These are phyloP conservation scores for Macropus fuliginosus DNA, from an alignment of 2,797 vertebrate genomes.

Conservation along the genomic window DNA sequence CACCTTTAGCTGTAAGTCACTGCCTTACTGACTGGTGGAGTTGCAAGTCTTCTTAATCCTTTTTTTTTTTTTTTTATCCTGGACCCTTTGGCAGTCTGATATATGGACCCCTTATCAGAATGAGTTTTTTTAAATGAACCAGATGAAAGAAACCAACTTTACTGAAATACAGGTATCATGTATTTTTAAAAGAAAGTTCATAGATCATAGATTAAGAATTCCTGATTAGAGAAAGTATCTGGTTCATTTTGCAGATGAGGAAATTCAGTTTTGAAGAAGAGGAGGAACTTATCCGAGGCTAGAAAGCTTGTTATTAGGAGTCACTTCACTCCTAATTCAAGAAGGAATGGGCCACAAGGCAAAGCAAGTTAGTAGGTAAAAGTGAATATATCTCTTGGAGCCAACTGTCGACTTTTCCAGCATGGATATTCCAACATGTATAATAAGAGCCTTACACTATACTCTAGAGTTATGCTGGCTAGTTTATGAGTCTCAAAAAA, in stretches of 20 bases:
- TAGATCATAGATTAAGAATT: not conserved
- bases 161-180: not conserved
- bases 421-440: not conserved
- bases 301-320: not conserved
- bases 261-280: not conserved
- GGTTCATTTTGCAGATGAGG: not conserved
- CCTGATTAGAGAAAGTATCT: not conserved
- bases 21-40: not conserved
- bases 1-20: not conserved
- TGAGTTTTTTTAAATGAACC: not conserved
- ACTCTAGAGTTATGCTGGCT: not conserved
- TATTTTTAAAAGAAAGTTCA: not conserved
- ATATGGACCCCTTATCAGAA: not conserved
- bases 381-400: not conserved
- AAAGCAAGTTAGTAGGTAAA: not conserved
- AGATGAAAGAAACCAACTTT: not conserved
- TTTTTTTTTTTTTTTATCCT: not conserved
- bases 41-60: not conserved
- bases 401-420: not conserved
- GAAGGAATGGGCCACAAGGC: not conserved
- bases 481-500: not conserved
- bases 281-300: no score
- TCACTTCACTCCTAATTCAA: not conserved
- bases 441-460: not conserved
- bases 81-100: not conserved